Percentiles rank a stretch among this genome's conserved stretches.
Evolutionary conservation across 2,888 invertebrate species (phyloP).

Genomic region (Archips xylosteana): DNA sequence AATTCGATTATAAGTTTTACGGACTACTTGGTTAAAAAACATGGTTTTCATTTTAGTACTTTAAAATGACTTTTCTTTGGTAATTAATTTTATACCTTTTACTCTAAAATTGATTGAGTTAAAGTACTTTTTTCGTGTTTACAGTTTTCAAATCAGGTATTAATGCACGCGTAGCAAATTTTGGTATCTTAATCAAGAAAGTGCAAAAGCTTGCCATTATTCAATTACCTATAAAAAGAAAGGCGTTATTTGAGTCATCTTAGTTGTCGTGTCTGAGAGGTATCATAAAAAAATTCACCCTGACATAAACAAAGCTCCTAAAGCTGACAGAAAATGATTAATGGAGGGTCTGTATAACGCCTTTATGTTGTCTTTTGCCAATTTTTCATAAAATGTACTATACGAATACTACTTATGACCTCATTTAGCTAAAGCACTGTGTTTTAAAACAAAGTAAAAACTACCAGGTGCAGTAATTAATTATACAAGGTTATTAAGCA

Average conservation of each 20-base stretch:
- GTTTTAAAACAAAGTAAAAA: background rate
- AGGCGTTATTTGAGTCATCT: conserved; percentile 12
- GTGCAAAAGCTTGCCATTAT: background rate
- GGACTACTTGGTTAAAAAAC: conserved; percentile 18
- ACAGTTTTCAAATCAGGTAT: background rate
- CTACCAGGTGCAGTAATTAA: background rate
- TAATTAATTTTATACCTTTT: conserved; percentile 1
- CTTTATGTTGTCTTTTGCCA: conserved; percentile 58
- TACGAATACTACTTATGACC: conserved; percentile 4
- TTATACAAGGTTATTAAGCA: too few relatives aligned
- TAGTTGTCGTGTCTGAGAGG: conserved; percentile 19
- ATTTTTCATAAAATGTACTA: conserved; percentile 4
- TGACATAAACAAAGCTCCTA: conserved; percentile 51
- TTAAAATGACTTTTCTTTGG: background rate
- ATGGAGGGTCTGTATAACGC: conserved; percentile 56
- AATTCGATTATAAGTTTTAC: conserved; percentile 29
- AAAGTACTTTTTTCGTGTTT: background rate
- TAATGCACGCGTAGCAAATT: too few relatives aligned
- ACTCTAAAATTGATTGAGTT: background rate
- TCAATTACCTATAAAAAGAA: conserved; percentile 1
- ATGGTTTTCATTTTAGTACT: conserved; percentile 24
- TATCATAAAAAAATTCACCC: conserved; percentile 26
- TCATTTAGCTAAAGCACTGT: background rate
- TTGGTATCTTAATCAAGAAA: too few relatives aligned
- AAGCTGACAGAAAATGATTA: conserved; percentile 69